Percentiles rank a stretch among this genome's conserved stretches.
Evolutionary conservation across 2,797 vertebrate genomes (phyloP).

Genomic region (Trematomus bernacchii): DNA sequence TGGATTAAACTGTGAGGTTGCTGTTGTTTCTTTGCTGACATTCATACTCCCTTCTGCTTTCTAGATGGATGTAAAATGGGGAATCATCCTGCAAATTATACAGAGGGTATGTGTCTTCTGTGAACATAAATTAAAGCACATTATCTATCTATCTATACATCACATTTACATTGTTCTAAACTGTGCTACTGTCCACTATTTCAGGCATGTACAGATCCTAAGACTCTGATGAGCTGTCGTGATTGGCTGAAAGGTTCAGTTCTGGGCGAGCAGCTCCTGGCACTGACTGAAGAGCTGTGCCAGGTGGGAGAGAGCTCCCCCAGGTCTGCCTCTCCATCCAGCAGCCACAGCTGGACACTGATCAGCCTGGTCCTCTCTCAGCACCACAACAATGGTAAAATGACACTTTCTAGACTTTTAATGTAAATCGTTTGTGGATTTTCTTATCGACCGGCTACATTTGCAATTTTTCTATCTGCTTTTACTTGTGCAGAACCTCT

Average conservation of each 20-base stretch:
- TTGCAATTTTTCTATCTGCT: slow-evolving; percentile 12
- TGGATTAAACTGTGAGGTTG: not conserved
- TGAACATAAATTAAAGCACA: not conserved
- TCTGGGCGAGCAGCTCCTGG: slow-evolving; percentile 91
- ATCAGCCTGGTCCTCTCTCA: slow-evolving; percentile 94
- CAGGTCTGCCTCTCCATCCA: slow-evolving; percentile 64
- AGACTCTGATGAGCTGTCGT: slow-evolving; percentile 83
- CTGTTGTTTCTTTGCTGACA: slow-evolving; percentile 6
- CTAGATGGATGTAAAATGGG: slow-evolving; percentile 91
- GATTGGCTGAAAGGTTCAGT: slow-evolving; percentile 93
- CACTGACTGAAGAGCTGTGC: slow-evolving; percentile 90
- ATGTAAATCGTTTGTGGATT: not conserved
- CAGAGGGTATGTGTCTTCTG: slow-evolving; percentile 87
- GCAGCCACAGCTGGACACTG: slow-evolving; percentile 90
- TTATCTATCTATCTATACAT: not conserved
- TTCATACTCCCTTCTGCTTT: slow-evolving; percentile 29
- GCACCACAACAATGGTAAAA: slow-evolving; percentile 88
- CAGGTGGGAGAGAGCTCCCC: slow-evolving; percentile 74
- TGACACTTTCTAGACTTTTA: not conserved
- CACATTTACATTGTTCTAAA: not conserved
- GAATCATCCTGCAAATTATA: slow-evolving; percentile 91
- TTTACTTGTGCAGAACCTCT: slow-evolving; percentile 85
- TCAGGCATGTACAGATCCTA: slow-evolving; percentile 89
- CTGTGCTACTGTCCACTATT: slow-evolving; percentile 10
- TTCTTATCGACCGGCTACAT: not conserved